phyloP scores from a whole-genome alignment of 2,113 vertebrate species.

The Cichladusa arquata region DNA sequence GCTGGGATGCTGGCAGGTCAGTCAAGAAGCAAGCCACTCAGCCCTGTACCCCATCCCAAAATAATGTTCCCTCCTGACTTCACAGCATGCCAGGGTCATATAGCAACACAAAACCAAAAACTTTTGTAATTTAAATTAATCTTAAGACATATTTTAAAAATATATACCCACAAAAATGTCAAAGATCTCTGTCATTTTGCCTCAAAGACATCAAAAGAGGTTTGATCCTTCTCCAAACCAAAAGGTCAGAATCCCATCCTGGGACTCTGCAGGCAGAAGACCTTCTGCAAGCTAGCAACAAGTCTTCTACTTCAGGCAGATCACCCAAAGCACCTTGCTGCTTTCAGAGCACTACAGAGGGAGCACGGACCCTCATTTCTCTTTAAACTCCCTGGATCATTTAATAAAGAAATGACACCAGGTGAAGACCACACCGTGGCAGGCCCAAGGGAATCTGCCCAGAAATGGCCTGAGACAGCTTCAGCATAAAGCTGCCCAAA shows the following conservation, averaged over 20 bases:
- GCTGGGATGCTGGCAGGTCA: background rate
- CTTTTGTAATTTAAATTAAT: background rate
- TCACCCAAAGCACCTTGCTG: background rate
- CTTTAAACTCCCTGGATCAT: background rate
- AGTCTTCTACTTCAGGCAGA: background rate
- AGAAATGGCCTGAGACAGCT: background rate
- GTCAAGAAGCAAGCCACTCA: rapidly evolving
- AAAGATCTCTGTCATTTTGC: background rate
- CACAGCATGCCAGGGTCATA: too few species aligned
- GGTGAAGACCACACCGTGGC: rapidly evolving
- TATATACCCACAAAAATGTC: background rate
- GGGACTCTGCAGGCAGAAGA: background rate
- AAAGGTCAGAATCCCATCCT: background rate
- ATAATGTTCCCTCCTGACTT: background rate
- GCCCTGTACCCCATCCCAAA: background rate
- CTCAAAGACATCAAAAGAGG: background rate
- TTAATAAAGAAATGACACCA: background rate
- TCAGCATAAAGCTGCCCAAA: background rate
- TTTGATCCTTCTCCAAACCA: background rate
- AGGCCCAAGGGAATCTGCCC: background rate
- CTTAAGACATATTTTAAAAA: background rate
- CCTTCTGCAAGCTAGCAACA: background rate
- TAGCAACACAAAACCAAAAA: background rate
- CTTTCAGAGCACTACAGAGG: background rate
- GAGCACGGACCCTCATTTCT: background rate